These are phyloP conservation scores for Amia ocellicauda DNA, from an alignment of 2,113 vertebrate genomes.

Conservation along the genomic window DNA sequence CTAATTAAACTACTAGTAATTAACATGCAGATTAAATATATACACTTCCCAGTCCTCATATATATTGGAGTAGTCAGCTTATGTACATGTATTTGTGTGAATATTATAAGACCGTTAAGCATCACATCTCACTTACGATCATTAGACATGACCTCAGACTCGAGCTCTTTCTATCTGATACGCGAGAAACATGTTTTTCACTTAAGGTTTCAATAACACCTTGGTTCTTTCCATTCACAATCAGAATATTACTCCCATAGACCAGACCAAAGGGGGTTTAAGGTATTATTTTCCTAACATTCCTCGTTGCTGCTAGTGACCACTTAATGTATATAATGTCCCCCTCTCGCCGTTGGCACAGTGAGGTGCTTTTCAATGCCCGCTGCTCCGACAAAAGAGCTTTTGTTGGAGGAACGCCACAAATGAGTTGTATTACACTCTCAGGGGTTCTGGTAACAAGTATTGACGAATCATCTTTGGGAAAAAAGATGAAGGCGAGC, in stretches of 20 bases:
- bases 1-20: not conserved
- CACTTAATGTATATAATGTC: slow-evolving; percentile 53
- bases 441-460: slow-evolving; percentile 30
- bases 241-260: no score
- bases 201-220: no score
- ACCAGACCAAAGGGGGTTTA: not conserved
- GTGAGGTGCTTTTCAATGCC: slow-evolving; percentile 26
- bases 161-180: no score
- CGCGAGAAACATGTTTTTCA: no score
- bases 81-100: no score
- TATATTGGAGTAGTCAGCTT: no score
- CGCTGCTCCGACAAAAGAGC: slow-evolving; percentile 49
- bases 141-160: no score
- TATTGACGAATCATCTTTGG: not conserved
- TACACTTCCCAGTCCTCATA: no score
- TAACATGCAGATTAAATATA: no score
- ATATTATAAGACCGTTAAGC: no score
- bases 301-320: slow-evolving; percentile 43
- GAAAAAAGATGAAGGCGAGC: not conserved
- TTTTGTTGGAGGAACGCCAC: slow-evolving; percentile 42
- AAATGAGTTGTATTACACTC: slow-evolving; percentile 58
- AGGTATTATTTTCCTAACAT: slow-evolving; percentile 43
- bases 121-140: no score
- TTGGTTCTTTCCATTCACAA: no score
- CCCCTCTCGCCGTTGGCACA: slow-evolving; percentile 43